Percentiles rank a stretch among this genome's conserved stretches.
These are phyloP conservation scores for Aptenodytes forsteri DNA, from an alignment of 2,113 vertebrate genomes.

Conservation along the genomic window DNA sequence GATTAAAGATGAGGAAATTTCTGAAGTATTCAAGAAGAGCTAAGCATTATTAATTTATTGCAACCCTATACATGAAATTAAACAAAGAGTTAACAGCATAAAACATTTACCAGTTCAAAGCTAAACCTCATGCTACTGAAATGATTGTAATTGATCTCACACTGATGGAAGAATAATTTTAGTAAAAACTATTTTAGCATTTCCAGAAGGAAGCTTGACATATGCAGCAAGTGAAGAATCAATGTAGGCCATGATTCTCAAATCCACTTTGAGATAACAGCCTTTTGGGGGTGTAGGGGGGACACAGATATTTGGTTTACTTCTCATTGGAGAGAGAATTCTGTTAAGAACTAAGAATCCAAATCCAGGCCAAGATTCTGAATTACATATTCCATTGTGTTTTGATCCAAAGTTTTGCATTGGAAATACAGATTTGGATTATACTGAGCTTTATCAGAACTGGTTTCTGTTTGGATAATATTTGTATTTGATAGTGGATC, in stretches of 20 bases:
- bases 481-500: background rate
- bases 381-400: background rate
- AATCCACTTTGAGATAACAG: background rate
- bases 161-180: background rate
- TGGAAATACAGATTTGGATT: background rate
- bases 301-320: background rate
- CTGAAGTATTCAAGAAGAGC: background rate
- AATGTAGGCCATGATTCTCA: background rate
- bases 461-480: background rate
- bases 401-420: background rate
- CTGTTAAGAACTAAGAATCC: background rate
- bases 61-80: background rate
- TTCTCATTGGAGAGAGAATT: background rate
- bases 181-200: background rate
- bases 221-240: background rate
- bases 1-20: background rate
- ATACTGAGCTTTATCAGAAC: background rate
- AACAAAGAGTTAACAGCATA: background rate
- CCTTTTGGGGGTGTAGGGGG: fast-evolving
- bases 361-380: background rate
- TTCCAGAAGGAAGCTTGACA: background rate
- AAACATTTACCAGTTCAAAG: background rate
- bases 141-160: background rate
- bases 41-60: background rate
- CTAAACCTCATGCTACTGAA: background rate